Base-by-base conservation (phyloP, 2,113 vertebrate genomes). In the Narcine bancroftii region DNA sequence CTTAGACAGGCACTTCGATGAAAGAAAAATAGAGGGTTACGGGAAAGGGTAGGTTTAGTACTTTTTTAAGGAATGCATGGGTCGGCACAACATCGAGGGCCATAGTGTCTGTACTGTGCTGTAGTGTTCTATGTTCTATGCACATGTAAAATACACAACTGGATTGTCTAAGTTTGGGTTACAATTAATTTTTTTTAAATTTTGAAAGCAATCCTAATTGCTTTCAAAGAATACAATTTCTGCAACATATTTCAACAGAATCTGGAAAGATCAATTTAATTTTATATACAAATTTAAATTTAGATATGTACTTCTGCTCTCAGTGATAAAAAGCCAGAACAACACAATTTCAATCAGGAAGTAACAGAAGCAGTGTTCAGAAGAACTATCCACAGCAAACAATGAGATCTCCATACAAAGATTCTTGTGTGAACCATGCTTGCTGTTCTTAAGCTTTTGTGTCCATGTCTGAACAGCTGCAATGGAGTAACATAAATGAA, bases 401-500 rank as follows among this genome's bases (percentile, higher is more conserved):
- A 26, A 94, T 93, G 93, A 94, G 95, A 96, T 95, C 96, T 66
- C 92, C 63, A 91, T 92, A 93, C 92, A 94, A 94, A 95, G 95
- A 95, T 93, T 95, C 94, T 95, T 95, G 94, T 94, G 96, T 95
- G 95, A 94, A 94, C 95, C 94, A 56, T 33, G 93, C 95, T 95
- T 94, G 65, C 95, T 96, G 94, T 94, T 94, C 94, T 95, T 95
- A 95, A 96, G 94, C 95, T 73, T 73, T 92, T 92, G 71, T 92
- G 69, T 36, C 92, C 73, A 93, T 93, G 95, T 93, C 93, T 94
- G 93, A 95, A 96, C 96, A 97, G 96, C 96, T 97, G 96, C 95
- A 95, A 94, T 95, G 94, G 94, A 95, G 94, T 95, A 96, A 96
- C 95, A 95, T 96, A 96, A 96, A 95, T 94, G 96, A 95, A 96